Conservation (phyloP, 2,888 invertebrate species). For the Stramonita haemastoma region DNA sequence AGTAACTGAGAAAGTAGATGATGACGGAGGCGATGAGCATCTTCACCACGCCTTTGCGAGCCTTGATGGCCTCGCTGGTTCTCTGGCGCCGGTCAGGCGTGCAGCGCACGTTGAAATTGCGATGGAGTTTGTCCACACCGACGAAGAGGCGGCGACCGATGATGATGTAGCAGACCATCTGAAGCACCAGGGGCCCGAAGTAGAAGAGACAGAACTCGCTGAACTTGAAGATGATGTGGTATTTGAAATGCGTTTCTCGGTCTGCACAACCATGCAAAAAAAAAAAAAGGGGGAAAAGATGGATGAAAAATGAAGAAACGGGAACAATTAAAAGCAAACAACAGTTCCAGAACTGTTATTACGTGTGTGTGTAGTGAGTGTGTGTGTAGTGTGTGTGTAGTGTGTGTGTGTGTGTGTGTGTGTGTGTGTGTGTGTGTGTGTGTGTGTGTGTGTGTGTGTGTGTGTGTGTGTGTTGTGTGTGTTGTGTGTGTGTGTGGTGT, state of each 20-base stretch:
- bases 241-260: slow-evolving; percentile 32
- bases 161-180: slow-evolving; percentile 74
- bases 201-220: slow-evolving; percentile 75
- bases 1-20: slow-evolving; percentile 79
- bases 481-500: no score
- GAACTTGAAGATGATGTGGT: slow-evolving; percentile 68
- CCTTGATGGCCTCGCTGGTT: slow-evolving; percentile 69
- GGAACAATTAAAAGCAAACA: no score
- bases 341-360: no score
- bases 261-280: neutral
- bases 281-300: no score
- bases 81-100: slow-evolving; percentile 48
- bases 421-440: no score
- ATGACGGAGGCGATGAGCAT: slow-evolving; percentile 79
- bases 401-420: no score
- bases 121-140: slow-evolving; percentile 70
- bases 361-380: no score
- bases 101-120: slow-evolving; percentile 53
- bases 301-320: no score
- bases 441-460: no score
- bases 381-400: no score
- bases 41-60: slow-evolving; percentile 78
- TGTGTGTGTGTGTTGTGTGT: no score
- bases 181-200: slow-evolving; percentile 75
- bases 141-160: slow-evolving; percentile 75